Conservation (phyloP, 2,113 vertebrate genomes). For the Percina caprodes region DNA sequence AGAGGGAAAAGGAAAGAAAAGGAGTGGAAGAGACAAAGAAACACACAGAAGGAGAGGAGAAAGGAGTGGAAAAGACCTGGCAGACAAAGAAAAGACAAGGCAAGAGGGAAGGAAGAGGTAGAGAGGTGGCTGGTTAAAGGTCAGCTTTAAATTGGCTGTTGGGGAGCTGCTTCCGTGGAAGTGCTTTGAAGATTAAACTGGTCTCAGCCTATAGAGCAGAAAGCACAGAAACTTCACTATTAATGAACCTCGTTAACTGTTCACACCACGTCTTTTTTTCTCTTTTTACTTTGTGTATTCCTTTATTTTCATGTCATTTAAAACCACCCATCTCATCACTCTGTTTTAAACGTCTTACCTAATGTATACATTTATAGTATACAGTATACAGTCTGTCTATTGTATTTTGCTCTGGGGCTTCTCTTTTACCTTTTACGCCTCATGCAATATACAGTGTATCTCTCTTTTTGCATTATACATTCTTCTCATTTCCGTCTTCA, state of each 20-base stretch:
- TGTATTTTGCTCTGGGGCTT: neutral
- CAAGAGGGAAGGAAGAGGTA: conserved; percentile 20
- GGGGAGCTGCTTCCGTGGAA: conserved; percentile 63
- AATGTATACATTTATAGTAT: no score
- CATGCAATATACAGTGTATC: neutral
- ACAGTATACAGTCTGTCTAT: neutral
- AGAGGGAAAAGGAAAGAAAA: neutral
- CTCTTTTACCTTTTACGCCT: conserved; percentile 17
- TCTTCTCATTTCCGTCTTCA: neutral
- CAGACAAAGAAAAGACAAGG: conserved; percentile 4
- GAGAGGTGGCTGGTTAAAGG: conserved; percentile 67
- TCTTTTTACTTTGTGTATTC: neutral
- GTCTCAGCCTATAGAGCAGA: conserved; percentile 39
- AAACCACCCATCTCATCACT: neutral
- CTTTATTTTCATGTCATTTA: neutral
- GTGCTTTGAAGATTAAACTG: conserved; percentile 72
- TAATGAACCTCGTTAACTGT: conserved; percentile 47
- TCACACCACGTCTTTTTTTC: neutral
- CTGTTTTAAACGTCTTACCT: neutral
- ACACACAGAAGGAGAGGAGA: neutral
- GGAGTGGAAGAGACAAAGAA: neutral
- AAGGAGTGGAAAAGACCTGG: conserved; percentile 9
- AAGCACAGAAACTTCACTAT: conserved; percentile 55
- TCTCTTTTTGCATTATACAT: conserved; percentile 4
- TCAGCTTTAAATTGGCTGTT: conserved; percentile 71